A percentile compares a stretch with the other conserved stretches of the same genome.
Evolutionary conservation across 1,140 invertebrate species (phyloP).

Genomic region (Conus ventricosus): DNA sequence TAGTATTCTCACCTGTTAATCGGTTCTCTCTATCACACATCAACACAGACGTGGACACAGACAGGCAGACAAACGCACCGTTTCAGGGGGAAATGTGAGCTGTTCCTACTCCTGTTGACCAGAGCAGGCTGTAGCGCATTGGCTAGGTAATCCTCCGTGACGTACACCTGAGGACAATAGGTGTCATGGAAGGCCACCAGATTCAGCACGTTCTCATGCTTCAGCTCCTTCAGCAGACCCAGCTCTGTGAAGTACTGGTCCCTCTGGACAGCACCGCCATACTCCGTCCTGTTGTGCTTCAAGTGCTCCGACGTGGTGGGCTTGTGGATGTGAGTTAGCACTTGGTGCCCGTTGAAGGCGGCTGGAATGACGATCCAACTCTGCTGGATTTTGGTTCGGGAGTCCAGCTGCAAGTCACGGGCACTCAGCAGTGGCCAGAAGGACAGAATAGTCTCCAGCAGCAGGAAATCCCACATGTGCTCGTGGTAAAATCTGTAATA

Average conservation of each 20-base stretch:
- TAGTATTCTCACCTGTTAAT: no score
- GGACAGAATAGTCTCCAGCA: neutral
- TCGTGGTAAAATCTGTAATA: neutral
- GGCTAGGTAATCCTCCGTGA: conserved; percentile 23
- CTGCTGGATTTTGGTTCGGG: neutral
- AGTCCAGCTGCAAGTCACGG: neutral
- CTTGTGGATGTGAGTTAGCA: neutral
- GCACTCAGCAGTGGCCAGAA: neutral
- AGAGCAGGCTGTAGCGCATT: neutral
- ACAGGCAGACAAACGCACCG: neutral
- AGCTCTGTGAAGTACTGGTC: conserved; percentile 16
- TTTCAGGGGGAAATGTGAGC: neutral
- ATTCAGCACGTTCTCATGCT: neutral
- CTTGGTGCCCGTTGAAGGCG: neutral
- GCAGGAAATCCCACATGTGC: conserved; percentile 6
- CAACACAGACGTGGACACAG: no score
- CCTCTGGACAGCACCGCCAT: no score
- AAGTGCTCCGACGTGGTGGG: neutral
- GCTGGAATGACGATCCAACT: conserved; percentile 3
- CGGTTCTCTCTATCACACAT: no score
- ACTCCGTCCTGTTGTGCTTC: neutral
- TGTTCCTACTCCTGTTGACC: conserved; percentile 19
- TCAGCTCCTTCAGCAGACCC: conserved; percentile 16
- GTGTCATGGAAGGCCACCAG: conserved; percentile 2
- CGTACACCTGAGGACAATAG: conserved; percentile 23